Evolutionary conservation across 2,113 vertebrate species (phyloP).

Genomic region (Acinonyx jubatus): DNA sequence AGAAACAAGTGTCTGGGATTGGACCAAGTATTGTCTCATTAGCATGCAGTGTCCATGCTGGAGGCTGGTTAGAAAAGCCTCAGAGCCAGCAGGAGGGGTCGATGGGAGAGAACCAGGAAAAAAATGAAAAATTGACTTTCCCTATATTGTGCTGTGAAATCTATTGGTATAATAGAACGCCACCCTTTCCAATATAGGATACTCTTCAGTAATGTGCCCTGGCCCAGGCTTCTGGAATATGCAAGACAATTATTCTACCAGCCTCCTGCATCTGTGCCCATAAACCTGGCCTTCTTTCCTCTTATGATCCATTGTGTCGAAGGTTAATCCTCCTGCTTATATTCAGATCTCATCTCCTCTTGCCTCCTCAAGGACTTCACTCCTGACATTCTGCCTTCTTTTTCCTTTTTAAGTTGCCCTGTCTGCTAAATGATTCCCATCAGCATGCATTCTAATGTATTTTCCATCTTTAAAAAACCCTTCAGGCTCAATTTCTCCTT

Average conservation of each 20-base stretch:
- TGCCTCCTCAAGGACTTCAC: not conserved
- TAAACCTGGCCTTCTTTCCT: constrained; percentile 22
- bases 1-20: constrained; percentile 65
- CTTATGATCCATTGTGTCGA: not conserved
- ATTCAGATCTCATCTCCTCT: constrained; percentile 24
- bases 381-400: constrained; percentile 21
- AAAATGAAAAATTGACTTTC: not conserved
- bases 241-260: not conserved
- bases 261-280: not conserved
- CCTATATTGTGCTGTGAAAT: not conserved
- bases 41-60: constrained; percentile 1
- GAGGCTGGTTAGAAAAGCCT: not conserved
- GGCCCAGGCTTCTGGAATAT: not conserved
- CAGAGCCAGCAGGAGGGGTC: not conserved
- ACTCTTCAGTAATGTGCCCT: not conserved
- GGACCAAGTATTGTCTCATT: constrained; percentile 61
- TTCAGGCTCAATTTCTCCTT: not conserved
- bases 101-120: not conserved
- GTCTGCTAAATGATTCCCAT: not conserved
- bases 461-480: not conserved
- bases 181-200: not conserved
- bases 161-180: not conserved
- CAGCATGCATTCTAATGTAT: not conserved
- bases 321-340: not conserved
- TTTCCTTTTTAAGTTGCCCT: not conserved